Conservation (phyloP, 2,113 vertebrate genomes). For the Ptyas mucosa region DNA sequence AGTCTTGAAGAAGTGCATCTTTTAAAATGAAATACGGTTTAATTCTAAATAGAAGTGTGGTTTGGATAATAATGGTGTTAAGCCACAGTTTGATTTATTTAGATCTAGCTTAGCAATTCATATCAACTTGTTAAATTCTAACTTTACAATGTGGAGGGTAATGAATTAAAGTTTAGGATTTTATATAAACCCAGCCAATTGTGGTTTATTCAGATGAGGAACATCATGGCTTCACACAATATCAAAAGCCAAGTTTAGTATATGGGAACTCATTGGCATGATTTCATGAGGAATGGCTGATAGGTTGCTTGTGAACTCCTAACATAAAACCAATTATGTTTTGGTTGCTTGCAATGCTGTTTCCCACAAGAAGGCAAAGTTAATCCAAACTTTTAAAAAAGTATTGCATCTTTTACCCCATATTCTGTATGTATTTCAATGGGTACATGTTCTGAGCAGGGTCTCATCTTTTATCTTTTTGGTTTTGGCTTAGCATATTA, state of each 20-base stretch:
- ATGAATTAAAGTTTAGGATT: background rate
- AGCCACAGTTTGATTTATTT: background rate
- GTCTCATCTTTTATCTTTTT: background rate
- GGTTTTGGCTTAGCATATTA: background rate
- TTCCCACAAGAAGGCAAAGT: background rate
- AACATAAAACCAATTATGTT: background rate
- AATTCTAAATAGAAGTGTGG: background rate
- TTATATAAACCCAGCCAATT: background rate
- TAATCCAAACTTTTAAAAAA: background rate
- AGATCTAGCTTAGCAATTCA: background rate
- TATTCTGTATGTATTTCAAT: background rate
- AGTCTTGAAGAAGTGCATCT: background rate
- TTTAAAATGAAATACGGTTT: background rate
- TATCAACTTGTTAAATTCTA: background rate
- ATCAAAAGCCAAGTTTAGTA: background rate
- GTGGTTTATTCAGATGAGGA: background rate
- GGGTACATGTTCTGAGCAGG: background rate
- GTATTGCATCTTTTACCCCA: background rate
- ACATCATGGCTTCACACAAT: background rate
- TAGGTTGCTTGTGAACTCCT: background rate
- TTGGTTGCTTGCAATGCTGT: background rate
- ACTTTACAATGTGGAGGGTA: background rate
- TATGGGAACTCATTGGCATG: background rate
- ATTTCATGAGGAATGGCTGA: background rate
- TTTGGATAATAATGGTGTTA: background rate